Percentiles rank a stretch among this genome's conserved stretches.
Evolutionary conservation across 1,140 invertebrate species (phyloP).

Genomic region (Pseudomyrmex pallidus): DNA sequence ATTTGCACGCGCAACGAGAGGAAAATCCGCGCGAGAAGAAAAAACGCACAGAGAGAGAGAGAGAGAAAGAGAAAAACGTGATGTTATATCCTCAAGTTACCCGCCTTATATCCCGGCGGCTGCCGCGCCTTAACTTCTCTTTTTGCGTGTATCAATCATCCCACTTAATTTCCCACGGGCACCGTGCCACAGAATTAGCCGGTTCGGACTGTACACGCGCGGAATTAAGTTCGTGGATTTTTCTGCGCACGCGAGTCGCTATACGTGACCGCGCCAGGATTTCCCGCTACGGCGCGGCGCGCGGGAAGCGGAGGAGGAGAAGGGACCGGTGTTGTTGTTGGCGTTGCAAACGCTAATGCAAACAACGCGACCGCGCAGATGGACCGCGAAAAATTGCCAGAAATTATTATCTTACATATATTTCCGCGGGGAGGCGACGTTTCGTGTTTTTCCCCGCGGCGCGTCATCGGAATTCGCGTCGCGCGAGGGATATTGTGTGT

Average conservation of each 20-base stretch:
- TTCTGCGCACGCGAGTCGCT: slow-evolving; percentile 62
- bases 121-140: slow-evolving; percentile 67
- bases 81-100: slow-evolving; percentile 20
- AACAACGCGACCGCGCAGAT: background rate
- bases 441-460: no score
- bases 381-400: background rate
- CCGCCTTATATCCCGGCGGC: slow-evolving; percentile 17
- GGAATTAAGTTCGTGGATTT: slow-evolving; percentile 71
- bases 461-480: background rate
- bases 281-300: slow-evolving; percentile 1
- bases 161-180: slow-evolving; percentile 81
- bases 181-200: slow-evolving; percentile 69
- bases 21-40: background rate
- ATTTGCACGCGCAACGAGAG: background rate
- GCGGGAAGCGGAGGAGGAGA: background rate
- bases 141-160: slow-evolving; percentile 79
- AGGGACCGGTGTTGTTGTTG: background rate
- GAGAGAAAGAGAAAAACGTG: slow-evolving; percentile 12
- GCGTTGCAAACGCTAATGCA: slow-evolving; percentile 8
- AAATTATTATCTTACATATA: background rate
- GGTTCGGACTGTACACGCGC: slow-evolving; percentile 64
- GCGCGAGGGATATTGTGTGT: background rate
- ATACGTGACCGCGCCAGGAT: slow-evolving; percentile 51
- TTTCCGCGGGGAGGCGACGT: background rate
- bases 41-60: background rate